These are phyloP conservation scores for Myotis findleyi DNA, from an alignment of 2,797 vertebrate species.

Conservation along the genomic window DNA sequence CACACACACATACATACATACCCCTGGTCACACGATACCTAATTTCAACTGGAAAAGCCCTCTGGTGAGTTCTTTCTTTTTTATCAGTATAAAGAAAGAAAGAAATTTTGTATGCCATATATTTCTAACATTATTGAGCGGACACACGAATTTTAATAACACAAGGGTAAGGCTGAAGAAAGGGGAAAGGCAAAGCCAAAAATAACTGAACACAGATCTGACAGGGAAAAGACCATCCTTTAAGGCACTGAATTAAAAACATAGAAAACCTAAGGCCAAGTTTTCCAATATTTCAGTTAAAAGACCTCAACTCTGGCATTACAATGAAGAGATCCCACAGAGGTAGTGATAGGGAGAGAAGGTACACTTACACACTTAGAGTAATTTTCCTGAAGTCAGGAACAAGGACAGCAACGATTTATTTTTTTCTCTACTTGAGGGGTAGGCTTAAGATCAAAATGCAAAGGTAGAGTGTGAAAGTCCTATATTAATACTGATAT, in stretches of 20 bases:
- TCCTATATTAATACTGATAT: slow-evolving; percentile 45
- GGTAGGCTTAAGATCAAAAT: slow-evolving; percentile 37
- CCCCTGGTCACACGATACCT: neutral
- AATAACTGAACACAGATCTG: neutral
- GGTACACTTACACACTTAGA: neutral
- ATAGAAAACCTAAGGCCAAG: slow-evolving; percentile 13
- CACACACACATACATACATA: neutral
- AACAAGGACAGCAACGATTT: slow-evolving; percentile 46
- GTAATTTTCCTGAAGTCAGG: slow-evolving; percentile 41
- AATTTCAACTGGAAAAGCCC: neutral
- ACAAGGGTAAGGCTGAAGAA: slow-evolving; percentile 3
- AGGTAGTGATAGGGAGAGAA: slow-evolving; percentile 47
- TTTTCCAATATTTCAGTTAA: slow-evolving; percentile 19
- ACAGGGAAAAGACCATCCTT: slow-evolving; percentile 43
- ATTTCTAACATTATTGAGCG: slow-evolving; percentile 31
- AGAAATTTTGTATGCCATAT: neutral
- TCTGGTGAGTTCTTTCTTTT: slow-evolving; percentile 52
- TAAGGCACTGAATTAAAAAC: slow-evolving; percentile 70
- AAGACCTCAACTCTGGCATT: slow-evolving; percentile 35
- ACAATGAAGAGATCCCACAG: slow-evolving; percentile 15
- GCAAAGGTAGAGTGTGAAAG: neutral
- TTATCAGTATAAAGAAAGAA: slow-evolving; percentile 46
- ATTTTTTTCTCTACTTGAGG: slow-evolving; percentile 11
- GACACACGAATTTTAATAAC: slow-evolving; percentile 29
- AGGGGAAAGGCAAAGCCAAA: neutral